Conservation (phyloP, 1,140 invertebrate genomes). For the Phenacoccus solenopsis region DNA sequence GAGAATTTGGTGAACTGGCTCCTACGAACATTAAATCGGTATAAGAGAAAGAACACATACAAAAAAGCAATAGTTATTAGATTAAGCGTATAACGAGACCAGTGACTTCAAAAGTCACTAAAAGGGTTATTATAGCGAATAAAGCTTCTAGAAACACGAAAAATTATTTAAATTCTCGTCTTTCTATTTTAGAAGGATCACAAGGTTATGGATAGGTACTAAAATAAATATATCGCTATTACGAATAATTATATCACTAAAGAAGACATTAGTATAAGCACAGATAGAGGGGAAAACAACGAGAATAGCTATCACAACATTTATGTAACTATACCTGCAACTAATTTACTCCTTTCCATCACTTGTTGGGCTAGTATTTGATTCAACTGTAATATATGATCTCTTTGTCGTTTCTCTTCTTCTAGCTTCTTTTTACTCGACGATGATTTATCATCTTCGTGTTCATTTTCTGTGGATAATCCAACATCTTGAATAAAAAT, state of each 20-base stretch:
- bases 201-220: not conserved
- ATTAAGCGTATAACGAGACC: not conserved
- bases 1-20: slow-evolving; percentile 1
- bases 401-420: slow-evolving; percentile 72
- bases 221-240: not conserved
- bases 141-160: too few relatives aligned
- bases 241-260: too few relatives aligned
- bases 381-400: slow-evolving; percentile 75
- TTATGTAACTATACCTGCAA: slow-evolving; percentile 54
- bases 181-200: not conserved
- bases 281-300: too few relatives aligned
- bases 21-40: not conserved
- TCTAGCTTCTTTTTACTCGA: slow-evolving; percentile 45
- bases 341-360: slow-evolving; percentile 84
- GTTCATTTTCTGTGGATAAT: slow-evolving; percentile 26
- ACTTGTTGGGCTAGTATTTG: slow-evolving; percentile 87
- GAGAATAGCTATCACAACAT: too few relatives aligned
- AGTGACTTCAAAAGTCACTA: not conserved
- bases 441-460: slow-evolving; percentile 33
- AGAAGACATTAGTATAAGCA: too few relatives aligned
- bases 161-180: not conserved
- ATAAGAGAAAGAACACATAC: not conserved
- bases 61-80: not conserved
- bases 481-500: not conserved
- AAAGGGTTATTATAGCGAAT: too few relatives aligned